Base-by-base conservation (phyloP, 1,140 invertebrate genomes). In the Zaprionus lachaisei region DNA sequence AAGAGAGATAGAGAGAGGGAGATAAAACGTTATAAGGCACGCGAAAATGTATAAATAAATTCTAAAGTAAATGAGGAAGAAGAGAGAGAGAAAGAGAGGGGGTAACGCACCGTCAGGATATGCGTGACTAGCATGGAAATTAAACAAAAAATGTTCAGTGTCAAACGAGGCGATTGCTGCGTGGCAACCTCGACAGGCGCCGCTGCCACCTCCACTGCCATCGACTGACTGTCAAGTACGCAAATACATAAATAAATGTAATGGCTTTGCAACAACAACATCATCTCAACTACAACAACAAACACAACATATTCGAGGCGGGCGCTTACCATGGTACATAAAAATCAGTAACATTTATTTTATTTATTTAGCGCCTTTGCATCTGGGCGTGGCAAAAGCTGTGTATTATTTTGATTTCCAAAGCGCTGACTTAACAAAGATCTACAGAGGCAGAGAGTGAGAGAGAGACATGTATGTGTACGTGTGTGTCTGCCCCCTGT, bases 111-210 rank as follows among this genome's bases (percentile, higher is more conserved):
- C 70, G 69, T 56, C 84, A 89, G 84, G 84, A 89, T 89, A 89
- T 89, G 84, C 84, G 85, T 89, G 84, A 89, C 84, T 90, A 71
- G 84, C 81, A 90, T 87, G 68, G 68, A 84, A 89, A 89, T 89
- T 84, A 89, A 89, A 84, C 79, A 78, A 26, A 70, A 74, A 31
- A 51, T 26, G 64, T 47, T 83, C 56, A 67, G 77, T 87, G 83
- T 83, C 73, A 87, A 86, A 86, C 72, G 83, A 80, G 80, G 77
- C 83, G 83, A 77, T 73, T 64, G 71, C 51, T 54, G 71, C 84
- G 66, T 80, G 34, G 74, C 56, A 81, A 77, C 80, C 62, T 31
- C 7, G 20, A 54, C 49, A 67, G 58, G 76, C 68, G 60, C 72
- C 73, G 54, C 1, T 17, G 5, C 41, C 41, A 7, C 41, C 41